Evolutionary conservation across 2,888 invertebrate species (phyloP), one percentile per base, ranked within the genome.

Genomic region (Leucophenga maculata): DNA sequence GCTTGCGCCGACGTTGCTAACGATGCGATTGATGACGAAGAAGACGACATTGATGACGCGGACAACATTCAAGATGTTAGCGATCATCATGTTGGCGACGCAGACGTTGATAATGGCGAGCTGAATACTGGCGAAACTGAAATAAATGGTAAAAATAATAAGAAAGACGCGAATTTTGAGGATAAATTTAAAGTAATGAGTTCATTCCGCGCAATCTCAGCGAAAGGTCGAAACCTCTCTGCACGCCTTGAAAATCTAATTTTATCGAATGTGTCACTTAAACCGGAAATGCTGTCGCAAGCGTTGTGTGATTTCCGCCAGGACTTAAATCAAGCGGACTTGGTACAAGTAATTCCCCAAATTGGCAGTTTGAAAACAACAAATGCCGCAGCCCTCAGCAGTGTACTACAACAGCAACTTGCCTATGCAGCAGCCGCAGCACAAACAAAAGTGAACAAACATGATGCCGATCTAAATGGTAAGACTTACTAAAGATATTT

Each of bases 261-360:
- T 65, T 78, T 87, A 18, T 83, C 85, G 50, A 83, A 84, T 75
- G 79, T 84, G 13, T 74, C 82, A 6, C 79, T 86, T 9, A 85
- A 86, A 70, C 83, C 85, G 0, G 86, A 86, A 46, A 85, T 87
- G 70, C 80, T 88, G 67, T 81, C 87, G 11, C 88, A 88, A 69
- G 84, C 87, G 4, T 71, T 89, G 55, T 86, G 87, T 65, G 88
- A 88, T 69, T 87, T 87, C 71, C 86, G 88, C 55, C 85, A 85
- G 66, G 89, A 88, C 75, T 77, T 88, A 48, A 82, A 79, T 72
- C 82, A 84, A 62, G 79, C 87, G 9, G 88, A 88, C 69, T 82
- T 89, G 54, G 84, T 88, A 65, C 86, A 87, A 55, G 87, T 88
- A 48, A 80, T 87, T 66, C 88, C 88, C 22, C 86, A 85, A 69